Conservation (phyloP, 2,797 vertebrate genomes). For the Carcharodon carcharias region DNA sequence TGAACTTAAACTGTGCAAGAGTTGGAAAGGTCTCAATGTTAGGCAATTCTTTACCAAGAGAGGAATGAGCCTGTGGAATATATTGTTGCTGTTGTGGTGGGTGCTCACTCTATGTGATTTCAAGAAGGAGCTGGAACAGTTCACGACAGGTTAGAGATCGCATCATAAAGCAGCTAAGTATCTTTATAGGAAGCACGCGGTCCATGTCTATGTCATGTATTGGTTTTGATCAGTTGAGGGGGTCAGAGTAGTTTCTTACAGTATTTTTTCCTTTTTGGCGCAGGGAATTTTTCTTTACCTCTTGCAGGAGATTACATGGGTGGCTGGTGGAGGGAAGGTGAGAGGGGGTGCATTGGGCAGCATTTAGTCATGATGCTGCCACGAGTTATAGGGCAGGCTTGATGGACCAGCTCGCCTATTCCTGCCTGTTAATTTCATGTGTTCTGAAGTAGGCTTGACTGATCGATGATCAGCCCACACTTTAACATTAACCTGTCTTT, state of each 20-base stretch:
- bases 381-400: not conserved
- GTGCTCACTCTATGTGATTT: not conserved
- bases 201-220: not conserved
- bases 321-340: not conserved
- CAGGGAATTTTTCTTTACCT: not conserved
- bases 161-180: not conserved
- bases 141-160: not conserved
- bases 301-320: not conserved
- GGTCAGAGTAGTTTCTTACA: no score
- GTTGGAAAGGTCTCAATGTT: not conserved
- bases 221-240: not conserved
- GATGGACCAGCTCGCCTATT: not conserved
- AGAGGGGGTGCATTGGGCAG: not conserved
- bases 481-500: no score
- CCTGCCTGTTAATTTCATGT: not conserved
- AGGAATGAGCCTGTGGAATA: not conserved
- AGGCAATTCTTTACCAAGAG: not conserved
- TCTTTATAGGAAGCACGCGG: not conserved
- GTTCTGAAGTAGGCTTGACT: not conserved
- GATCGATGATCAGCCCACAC: not conserved
- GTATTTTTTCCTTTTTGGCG: not conserved
- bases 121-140: not conserved
- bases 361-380: not conserved
- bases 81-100: not conserved
- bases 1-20: not conserved